These are phyloP conservation scores for Bovichtus variegatus DNA, from an alignment of 2,797 vertebrate species.

Conservation along the genomic window DNA sequence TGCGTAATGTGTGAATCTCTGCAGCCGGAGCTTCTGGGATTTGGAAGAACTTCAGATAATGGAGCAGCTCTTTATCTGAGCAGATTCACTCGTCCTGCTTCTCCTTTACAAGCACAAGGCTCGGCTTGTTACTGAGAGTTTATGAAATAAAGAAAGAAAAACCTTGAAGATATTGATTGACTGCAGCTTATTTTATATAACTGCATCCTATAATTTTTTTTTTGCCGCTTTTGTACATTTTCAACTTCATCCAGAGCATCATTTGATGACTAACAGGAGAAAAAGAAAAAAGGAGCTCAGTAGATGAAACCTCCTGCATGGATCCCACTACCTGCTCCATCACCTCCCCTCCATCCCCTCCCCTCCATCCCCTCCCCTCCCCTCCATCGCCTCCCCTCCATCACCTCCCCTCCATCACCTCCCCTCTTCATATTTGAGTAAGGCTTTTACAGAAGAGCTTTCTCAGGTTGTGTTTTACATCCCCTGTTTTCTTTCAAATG, in stretches of 20 bases:
- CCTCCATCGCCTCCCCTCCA: conserved; percentile 20
- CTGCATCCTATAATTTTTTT: neutral
- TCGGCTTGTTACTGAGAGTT: conserved; percentile 22
- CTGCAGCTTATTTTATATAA: conserved; percentile 27
- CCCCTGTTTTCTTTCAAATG: conserved; percentile 47
- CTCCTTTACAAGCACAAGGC: conserved; percentile 45
- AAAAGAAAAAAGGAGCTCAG: no score
- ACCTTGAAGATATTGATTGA: conserved; percentile 15
- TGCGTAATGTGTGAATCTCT: conserved; percentile 36
- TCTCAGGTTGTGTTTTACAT: conserved; percentile 59
- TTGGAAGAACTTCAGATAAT: conserved; percentile 54
- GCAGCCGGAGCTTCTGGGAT: conserved; percentile 49
- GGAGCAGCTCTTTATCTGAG: conserved; percentile 49
- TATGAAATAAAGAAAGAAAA: conserved; percentile 15
- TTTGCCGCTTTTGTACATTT: conserved; percentile 17
- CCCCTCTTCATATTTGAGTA: conserved; percentile 47
- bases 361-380: conserved; percentile 26
- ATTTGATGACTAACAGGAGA: conserved; percentile 42
- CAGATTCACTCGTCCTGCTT: conserved; percentile 43
- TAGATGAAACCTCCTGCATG: conserved; percentile 10
- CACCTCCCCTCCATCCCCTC: conserved; percentile 22
- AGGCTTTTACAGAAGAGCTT: conserved; percentile 46
- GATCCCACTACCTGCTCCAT: conserved; percentile 33
- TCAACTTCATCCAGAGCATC: neutral
- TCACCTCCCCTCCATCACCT: no score